Evolutionary conservation across 2,113 vertebrate genomes (phyloP).

Genomic region (Chlamydotis undulata): DNA sequence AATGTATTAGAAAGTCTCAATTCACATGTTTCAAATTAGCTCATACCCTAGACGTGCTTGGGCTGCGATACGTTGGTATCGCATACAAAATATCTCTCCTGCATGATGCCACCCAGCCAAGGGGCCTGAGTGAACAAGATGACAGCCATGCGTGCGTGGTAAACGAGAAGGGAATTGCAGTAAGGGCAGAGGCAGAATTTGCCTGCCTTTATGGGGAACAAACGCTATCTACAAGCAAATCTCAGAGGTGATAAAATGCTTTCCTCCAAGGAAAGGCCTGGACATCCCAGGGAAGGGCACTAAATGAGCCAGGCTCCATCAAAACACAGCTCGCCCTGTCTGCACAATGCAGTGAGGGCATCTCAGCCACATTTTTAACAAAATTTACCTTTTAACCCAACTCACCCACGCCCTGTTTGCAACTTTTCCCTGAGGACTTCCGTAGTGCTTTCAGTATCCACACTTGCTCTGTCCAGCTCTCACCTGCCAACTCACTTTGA

Average conservation of each 20-base stretch:
- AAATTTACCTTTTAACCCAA: not conserved
- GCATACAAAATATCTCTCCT: not conserved
- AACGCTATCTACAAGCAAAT: not conserved
- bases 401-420: not conserved
- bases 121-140: rapidly evolving
- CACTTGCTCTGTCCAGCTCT: not conserved
- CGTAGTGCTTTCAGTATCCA: not conserved
- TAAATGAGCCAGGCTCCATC: rapidly evolving
- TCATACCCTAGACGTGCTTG: not conserved
- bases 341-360: not conserved
- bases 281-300: not conserved
- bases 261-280: not conserved
- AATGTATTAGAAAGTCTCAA: not conserved
- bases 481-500: not conserved
- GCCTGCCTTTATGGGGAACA: not conserved
- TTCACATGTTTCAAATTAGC: not conserved
- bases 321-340: not conserved
- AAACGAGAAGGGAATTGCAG: not conserved
- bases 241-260: not conserved
- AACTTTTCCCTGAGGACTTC: not conserved
- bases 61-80: rapidly evolving
- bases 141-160: rapidly evolving
- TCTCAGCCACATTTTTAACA: not conserved
- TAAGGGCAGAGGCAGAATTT: not conserved
- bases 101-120: rapidly evolving